Percentiles rank a stretch among this genome's conserved stretches.
phyloP scores from a whole-genome alignment of 2,888 invertebrate genomes.

The Oscheius sp. region DNA sequence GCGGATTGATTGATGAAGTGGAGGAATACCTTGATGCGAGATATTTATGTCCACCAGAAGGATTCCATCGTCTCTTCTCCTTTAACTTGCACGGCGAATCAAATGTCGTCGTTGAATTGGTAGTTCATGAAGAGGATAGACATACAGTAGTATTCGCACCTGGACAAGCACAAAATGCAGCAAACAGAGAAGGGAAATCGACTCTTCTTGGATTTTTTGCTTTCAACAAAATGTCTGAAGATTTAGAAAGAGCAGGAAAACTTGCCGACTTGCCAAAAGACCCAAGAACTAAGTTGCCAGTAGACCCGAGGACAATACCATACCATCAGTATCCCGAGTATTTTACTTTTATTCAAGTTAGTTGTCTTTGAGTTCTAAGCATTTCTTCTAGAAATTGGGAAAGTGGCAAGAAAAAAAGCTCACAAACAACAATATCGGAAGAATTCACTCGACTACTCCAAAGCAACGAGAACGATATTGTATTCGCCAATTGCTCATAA shows the following conservation, averaged over 20 bases:
- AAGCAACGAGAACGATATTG: neutral
- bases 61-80: constrained; percentile 32
- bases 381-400: no score
- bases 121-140: neutral
- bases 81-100: neutral
- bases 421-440: neutral
- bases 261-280: neutral
- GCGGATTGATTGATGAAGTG: constrained; percentile 34
- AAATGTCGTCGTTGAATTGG: neutral
- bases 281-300: no score
- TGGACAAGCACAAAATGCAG: neutral
- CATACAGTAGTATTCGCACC: neutral
- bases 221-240: neutral
- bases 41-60: constrained; percentile 44
- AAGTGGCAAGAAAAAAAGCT: neutral
- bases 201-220: neutral
- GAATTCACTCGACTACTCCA: neutral
- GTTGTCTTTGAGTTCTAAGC: no score
- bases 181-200: neutral
- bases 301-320: neutral
- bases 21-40: constrained; percentile 32
- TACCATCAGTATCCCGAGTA: constrained; percentile 15
- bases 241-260: neutral
- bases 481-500: neutral
- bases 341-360: neutral